Percentiles rank a stretch among this genome's conserved stretches.
These are phyloP conservation scores for Drosophila ficusphila DNA, from an alignment of 1,140 invertebrate species.

Conservation along the genomic window DNA sequence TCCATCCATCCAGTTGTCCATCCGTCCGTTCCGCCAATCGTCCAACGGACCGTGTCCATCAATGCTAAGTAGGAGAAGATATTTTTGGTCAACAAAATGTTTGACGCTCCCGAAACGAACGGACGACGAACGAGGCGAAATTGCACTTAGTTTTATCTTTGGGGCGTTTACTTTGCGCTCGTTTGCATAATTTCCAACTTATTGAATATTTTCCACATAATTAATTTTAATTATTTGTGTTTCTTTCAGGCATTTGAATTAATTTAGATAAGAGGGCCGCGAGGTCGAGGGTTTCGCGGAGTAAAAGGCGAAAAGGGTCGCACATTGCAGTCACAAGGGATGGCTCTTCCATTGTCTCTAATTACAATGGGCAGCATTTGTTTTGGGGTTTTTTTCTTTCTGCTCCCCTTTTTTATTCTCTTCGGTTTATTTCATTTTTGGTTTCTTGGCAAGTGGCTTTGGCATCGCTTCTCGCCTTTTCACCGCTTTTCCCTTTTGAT, in stretches of 20 bases:
- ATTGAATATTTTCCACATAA: conserved; percentile 82
- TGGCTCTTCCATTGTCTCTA: conserved; percentile 67
- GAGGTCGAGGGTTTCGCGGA: background rate
- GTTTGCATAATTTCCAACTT: conserved; percentile 81
- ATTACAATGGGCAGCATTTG: conserved; percentile 76
- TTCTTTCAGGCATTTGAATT: conserved; percentile 66
- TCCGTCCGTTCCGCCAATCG: background rate
- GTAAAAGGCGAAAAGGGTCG: conserved; percentile 62
- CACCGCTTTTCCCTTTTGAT: conserved; percentile 1
- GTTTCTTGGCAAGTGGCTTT: conserved; percentile 60
- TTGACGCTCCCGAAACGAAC: conserved; percentile 14
- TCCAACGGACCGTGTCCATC: conserved; percentile 51
- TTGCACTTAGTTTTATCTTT: conserved; percentile 76
- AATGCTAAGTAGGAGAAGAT: conserved; percentile 60
- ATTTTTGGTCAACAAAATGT: conserved; percentile 68
- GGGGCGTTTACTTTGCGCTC: conserved; percentile 70
- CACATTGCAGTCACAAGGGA: conserved; percentile 47
- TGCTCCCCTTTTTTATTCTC: conserved; percentile 7
- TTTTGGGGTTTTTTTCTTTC: conserved; percentile 31
- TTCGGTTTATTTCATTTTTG: conserved; percentile 37
- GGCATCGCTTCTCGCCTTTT: conserved; percentile 34
- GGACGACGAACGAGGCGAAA: conserved; percentile 10
- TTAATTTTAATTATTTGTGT: conserved; percentile 80
- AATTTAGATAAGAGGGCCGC: conserved; percentile 61
- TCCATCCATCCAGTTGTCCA: conserved; percentile 13